Evolutionary conservation across 2,113 vertebrate species (phyloP).

Genomic region (Epinephelus cyanopodus): DNA sequence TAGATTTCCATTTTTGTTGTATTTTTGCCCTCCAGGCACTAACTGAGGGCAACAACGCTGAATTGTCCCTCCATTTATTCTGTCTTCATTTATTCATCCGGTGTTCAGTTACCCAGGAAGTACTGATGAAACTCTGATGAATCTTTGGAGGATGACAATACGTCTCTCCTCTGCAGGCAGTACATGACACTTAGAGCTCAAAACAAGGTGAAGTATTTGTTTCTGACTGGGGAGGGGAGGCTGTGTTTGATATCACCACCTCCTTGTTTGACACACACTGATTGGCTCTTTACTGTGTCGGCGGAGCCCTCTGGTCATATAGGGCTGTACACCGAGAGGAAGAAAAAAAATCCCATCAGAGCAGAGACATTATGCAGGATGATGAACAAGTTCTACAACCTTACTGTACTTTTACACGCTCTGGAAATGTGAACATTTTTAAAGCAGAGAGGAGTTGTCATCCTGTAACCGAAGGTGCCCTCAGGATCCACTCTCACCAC

Average conservation of each 20-base stretch:
- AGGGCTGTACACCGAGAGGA: not conserved
- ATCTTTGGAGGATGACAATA: not conserved
- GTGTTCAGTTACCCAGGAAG: constrained; percentile 9
- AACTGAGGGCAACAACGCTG: not conserved
- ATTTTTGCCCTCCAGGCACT: constrained; percentile 14
- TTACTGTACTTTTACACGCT: not conserved
- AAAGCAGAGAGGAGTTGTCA: constrained; percentile 22
- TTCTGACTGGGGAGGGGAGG: not conserved
- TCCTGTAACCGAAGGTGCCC: constrained; percentile 25
- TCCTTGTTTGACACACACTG: constrained; percentile 20
- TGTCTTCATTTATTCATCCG: not conserved
- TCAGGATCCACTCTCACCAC: constrained; percentile 12
- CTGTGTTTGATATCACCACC: not conserved
- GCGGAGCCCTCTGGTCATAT: constrained; percentile 28
- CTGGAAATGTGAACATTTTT: constrained; percentile 31
- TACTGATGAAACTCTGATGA: constrained; percentile 26
- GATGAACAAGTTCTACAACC: constrained; percentile 35
- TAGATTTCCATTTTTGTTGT: constrained; percentile 1
- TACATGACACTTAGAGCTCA: not conserved
- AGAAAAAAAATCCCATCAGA: not conserved
- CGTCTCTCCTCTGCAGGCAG: not conserved
- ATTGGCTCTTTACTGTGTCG: constrained; percentile 16
- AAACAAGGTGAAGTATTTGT: constrained; percentile 31
- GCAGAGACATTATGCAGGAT: constrained; percentile 39
- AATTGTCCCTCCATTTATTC: not conserved